Base-by-base conservation (phyloP, 2,888 invertebrate species). In the Dendrolimus houi region DNA sequence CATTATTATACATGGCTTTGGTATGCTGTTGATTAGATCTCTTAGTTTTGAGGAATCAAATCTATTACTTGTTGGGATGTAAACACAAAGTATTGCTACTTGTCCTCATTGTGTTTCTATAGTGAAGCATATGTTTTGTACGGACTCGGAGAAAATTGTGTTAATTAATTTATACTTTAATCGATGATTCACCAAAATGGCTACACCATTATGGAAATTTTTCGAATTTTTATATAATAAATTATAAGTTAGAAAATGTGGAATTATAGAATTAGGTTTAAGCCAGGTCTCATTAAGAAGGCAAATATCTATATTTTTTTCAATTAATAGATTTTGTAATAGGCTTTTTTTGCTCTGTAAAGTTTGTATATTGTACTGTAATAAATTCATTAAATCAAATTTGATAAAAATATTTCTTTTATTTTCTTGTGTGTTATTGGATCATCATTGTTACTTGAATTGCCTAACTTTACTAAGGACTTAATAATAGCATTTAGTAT, bases 291-390 rank as follows among this genome's bases (percentile, higher is more conserved):
- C 47, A 47, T 47, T 47, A 47, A 47, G 47, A 10, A 54, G 40
- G 40, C 55, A 56, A 29, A 56, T 56, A 29, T 56, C 52, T 17
- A 56, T 40, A 10, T 55, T 47, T 13, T 53, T 54, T 40, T 53
- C 53, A 8, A 53, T 12, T 53, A 53, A 53, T 56, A 53, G 41
- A 41, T 56, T 56, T 56, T 56, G 52, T 52, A 56, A 52, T 9
- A 56, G n/a, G 52, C 17, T 29, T 52, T 56, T 56, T 29, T 56
- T 56, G 29, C 52, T 56, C 52, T 56, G 52, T 52, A 56, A 52
- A 52, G 52, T 55, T n/a, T 55, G 55, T 55, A 55, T 55, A 54
- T 55, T 55, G 29, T 29, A 55, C 52, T 55, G 55, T 17, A 55
- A 52, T 55, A 61, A 10, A 47, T 47, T 9, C 9, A 47, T 47